Conservation (phyloP, 2,888 invertebrate genomes). For the Troides oblongomaculatus region DNA sequence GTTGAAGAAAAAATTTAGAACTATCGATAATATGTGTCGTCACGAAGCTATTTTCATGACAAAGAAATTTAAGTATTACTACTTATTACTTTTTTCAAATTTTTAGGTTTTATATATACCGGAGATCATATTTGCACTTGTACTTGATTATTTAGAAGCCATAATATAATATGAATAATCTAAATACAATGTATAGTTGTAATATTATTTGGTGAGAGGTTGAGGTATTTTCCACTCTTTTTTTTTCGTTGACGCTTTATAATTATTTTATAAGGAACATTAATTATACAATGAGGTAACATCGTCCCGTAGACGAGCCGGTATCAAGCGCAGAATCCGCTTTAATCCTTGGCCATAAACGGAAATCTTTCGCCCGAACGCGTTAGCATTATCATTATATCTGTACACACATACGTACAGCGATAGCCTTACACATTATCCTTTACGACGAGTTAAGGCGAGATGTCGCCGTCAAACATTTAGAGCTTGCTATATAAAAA, state of each 20-base stretch:
- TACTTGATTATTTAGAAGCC: too few species aligned
- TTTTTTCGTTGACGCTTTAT: neutral
- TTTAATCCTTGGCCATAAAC: slow-evolving; percentile 72
- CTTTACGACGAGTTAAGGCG: slow-evolving; percentile 74
- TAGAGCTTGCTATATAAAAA: slow-evolving; percentile 71
- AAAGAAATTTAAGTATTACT: too few species aligned
- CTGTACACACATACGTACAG: slow-evolving; percentile 28
- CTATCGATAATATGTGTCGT: too few species aligned
- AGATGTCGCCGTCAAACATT: slow-evolving; percentile 71
- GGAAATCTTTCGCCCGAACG: slow-evolving; percentile 69
- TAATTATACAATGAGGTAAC: slow-evolving; percentile 59
- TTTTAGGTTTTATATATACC: too few species aligned
- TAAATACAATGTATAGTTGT: too few species aligned
- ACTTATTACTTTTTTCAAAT: too few species aligned
- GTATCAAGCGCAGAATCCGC: slow-evolving; percentile 70
- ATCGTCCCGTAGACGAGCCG: slow-evolving; percentile 43
- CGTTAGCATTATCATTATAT: slow-evolving; percentile 55
- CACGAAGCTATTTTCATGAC: too few species aligned
- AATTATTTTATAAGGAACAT: slow-evolving; percentile 21
- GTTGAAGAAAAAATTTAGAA: too few species aligned
- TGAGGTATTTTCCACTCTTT: too few species aligned
- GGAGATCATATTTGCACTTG: too few species aligned
- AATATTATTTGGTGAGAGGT: too few species aligned
- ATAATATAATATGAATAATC: too few species aligned
- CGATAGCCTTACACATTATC: slow-evolving; percentile 77